Evolutionary conservation across 2,113 vertebrate genomes (phyloP).

Genomic region (Tapirus terrestris): DNA sequence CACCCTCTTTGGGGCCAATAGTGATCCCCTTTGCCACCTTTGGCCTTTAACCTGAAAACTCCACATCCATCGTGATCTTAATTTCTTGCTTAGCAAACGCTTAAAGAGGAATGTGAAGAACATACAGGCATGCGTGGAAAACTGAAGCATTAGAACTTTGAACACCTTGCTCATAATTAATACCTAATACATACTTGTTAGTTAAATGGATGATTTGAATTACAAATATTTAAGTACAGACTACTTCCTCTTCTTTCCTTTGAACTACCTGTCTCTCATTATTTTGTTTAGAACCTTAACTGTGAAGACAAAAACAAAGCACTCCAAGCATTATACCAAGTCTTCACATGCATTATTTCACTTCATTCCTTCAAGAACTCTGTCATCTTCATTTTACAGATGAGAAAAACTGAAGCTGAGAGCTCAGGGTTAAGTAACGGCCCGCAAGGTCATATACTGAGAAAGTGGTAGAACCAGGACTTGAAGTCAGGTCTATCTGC

Average conservation of each 20-base stretch:
- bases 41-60: neutral
- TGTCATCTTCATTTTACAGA: neutral
- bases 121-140: neutral
- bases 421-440: neutral
- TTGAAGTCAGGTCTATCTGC: neutral
- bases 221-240: neutral
- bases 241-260: neutral
- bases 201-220: neutral
- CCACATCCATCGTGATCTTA: neutral
- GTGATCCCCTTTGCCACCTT: neutral
- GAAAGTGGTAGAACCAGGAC: neutral
- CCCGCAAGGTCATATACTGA: neutral
- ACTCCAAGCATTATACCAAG: neutral
- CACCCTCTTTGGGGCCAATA: too few species aligned
- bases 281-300: neutral
- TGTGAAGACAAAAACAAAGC: neutral
- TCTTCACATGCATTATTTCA: neutral
- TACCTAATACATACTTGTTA: neutral
- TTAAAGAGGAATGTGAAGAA: neutral
- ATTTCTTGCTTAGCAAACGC: neutral
- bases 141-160: neutral
- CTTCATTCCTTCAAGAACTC: neutral
- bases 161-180: neutral
- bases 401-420: neutral
- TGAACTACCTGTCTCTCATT: neutral